Conservation (phyloP, 2,797 vertebrate genomes). For the Dendrocincla tyrannina region DNA sequence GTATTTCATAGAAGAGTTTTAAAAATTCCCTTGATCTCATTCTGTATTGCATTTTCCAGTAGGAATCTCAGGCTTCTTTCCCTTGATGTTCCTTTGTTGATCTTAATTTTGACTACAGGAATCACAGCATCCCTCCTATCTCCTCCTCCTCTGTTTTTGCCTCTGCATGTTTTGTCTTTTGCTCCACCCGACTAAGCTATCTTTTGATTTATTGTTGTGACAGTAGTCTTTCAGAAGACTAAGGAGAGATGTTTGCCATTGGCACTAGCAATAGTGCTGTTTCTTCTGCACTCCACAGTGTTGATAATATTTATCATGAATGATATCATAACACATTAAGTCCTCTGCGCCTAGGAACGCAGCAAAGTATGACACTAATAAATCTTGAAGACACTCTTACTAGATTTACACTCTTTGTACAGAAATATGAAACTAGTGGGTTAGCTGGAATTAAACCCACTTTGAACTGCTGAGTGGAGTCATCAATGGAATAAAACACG, state of each 20-base stretch:
- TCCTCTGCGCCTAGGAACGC: not conserved
- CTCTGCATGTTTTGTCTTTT: not conserved
- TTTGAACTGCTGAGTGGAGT: not conserved
- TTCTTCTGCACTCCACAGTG: not conserved
- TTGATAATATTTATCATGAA: constrained; percentile 29
- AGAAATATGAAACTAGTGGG: not conserved
- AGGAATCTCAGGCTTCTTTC: not conserved
- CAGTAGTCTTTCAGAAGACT: constrained; percentile 11
- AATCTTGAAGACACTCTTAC: not conserved
- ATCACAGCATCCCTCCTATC: not conserved
- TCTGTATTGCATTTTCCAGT: not conserved
- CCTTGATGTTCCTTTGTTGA: not conserved
- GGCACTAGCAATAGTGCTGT: not conserved
- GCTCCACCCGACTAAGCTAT: not conserved
- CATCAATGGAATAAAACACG: not conserved
- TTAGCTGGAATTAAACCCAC: constrained; percentile 13
- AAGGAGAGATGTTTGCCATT: constrained; percentile 20
- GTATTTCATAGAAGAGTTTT: not conserved
- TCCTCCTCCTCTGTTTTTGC: not conserved
- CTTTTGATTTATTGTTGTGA: constrained; percentile 23
- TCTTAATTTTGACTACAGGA: not conserved
- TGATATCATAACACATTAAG: constrained; percentile 18
- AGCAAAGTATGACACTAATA: constrained; percentile 11
- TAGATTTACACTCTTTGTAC: not conserved
- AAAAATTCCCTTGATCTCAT: not conserved